These are phyloP conservation scores for Bimastos eiseni DNA, from an alignment of 2,888 invertebrate genomes.

Conservation along the genomic window DNA sequence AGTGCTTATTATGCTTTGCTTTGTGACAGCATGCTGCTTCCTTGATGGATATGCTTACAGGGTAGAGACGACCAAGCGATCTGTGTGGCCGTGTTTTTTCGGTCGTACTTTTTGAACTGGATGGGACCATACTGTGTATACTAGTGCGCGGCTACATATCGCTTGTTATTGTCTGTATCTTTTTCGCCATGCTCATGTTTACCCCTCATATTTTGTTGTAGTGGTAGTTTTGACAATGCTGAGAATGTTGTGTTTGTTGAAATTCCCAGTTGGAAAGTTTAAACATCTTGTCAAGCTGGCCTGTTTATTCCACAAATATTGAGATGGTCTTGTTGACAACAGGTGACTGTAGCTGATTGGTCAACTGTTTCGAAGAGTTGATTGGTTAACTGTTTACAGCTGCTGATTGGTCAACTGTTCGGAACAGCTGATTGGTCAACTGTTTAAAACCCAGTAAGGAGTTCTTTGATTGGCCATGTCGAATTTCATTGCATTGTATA, in stretches of 20 bases:
- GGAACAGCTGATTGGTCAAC: neutral
- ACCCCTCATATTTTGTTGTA: neutral
- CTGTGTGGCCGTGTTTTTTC: neutral
- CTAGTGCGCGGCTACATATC: constrained; percentile 1
- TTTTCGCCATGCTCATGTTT: neutral
- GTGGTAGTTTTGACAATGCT: neutral
- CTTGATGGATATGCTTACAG: neutral
- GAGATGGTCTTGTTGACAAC: neutral
- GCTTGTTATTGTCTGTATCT: neutral
- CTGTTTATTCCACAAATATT: neutral
- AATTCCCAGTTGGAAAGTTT: neutral
- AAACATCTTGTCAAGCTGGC: too few relatives aligned
- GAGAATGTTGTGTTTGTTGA: neutral
- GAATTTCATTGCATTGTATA: neutral
- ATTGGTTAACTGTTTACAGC: neutral
- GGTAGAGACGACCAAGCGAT: neutral
- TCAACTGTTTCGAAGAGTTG: neutral
- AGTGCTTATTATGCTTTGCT: neutral
- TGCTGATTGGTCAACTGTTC: neutral
- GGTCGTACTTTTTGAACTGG: neutral
- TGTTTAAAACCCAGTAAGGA: too few relatives aligned
- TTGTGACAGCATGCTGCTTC: neutral
- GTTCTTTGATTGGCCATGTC: neutral
- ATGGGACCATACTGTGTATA: neutral
- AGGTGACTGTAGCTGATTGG: neutral